Conservation (phyloP, 2,888 invertebrate genomes). For the Agrotis puta region DNA sequence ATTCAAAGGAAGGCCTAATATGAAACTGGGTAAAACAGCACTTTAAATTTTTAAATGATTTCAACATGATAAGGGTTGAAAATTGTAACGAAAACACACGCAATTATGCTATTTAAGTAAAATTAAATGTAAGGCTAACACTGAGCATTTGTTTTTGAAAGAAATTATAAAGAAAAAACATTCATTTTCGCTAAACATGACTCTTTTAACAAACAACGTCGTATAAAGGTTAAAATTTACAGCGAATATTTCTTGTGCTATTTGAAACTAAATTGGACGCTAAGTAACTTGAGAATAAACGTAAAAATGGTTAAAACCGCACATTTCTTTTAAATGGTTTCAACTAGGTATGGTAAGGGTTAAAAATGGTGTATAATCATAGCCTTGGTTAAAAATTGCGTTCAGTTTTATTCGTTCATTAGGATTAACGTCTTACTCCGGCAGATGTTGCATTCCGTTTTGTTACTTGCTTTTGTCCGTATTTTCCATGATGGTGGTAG, state of each 20-base stretch:
- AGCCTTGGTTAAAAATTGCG: conserved; percentile 30
- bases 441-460: conserved; percentile 43
- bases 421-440: conserved; percentile 43
- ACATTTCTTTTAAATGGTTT: conserved; percentile 28
- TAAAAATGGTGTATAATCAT: conserved; percentile 45
- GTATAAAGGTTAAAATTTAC: too few species aligned
- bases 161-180: too few species aligned
- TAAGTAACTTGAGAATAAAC: conserved; percentile 22
- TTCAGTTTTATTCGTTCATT: conserved; percentile 15
- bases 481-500: too few species aligned
- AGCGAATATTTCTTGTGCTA: conserved; percentile 8
- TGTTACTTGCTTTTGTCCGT: conserved; percentile 2
- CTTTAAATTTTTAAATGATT: conserved; percentile 35
- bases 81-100: not conserved
- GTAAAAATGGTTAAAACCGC: not conserved
- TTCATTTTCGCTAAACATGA: too few species aligned
- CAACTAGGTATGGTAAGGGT: not conserved
- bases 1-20: conserved; percentile 39
- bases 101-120: not conserved
- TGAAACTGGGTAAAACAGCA: conserved; percentile 8
- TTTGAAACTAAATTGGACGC: conserved; percentile 47
- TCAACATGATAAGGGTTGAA: conserved; percentile 12
- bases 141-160: too few species aligned
- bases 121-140: not conserved
- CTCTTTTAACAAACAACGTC: too few species aligned